A percentile compares a stretch with the other conserved stretches of the same genome.
Conservation (phyloP, 2,888 invertebrate genomes). For the Ophonus ardosiacus region DNA sequence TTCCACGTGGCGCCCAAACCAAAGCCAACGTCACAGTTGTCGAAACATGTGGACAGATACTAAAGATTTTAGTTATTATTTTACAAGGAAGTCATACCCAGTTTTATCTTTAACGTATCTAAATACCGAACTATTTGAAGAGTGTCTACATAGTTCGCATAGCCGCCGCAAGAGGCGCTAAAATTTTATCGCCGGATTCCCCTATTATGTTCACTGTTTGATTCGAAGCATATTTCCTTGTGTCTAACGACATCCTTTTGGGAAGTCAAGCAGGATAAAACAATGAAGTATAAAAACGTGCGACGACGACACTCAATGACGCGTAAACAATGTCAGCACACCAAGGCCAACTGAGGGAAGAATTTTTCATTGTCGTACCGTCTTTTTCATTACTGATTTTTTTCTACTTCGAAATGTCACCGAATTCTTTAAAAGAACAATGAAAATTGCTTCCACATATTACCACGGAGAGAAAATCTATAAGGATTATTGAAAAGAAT, state of each 20-base stretch:
- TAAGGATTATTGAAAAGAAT: too few species aligned
- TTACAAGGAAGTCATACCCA: too few species aligned
- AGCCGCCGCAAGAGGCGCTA: too few species aligned
- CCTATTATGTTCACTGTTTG: slow-evolving; percentile 33
- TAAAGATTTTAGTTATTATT: neutral
- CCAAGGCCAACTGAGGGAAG: slow-evolving; percentile 9
- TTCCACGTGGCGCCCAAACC: neutral
- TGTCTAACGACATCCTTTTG: slow-evolving; percentile 7
- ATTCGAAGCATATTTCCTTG: slow-evolving; percentile 29
- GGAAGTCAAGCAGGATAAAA: slow-evolving; percentile 34
- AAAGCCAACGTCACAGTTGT: too few species aligned
- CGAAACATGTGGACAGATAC: too few species aligned
- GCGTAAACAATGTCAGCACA: slow-evolving; percentile 39
- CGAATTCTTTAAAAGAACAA: slow-evolving; percentile 5
- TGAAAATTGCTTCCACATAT: neutral
- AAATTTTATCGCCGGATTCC: too few species aligned
- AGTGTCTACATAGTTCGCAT: too few species aligned
- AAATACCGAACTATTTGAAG: too few species aligned
- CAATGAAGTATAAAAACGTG: slow-evolving; percentile 48
- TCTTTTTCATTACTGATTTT: slow-evolving; percentile 20
- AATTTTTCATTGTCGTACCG: slow-evolving; percentile 25
- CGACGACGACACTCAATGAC: slow-evolving; percentile 36
- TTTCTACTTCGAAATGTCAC: slow-evolving; percentile 2
- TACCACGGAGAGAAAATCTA: neutral
- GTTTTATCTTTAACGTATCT: too few species aligned